Evolutionary conservation across 1,140 invertebrate species (phyloP).

Genomic region (Drosophila murphyi): DNA sequence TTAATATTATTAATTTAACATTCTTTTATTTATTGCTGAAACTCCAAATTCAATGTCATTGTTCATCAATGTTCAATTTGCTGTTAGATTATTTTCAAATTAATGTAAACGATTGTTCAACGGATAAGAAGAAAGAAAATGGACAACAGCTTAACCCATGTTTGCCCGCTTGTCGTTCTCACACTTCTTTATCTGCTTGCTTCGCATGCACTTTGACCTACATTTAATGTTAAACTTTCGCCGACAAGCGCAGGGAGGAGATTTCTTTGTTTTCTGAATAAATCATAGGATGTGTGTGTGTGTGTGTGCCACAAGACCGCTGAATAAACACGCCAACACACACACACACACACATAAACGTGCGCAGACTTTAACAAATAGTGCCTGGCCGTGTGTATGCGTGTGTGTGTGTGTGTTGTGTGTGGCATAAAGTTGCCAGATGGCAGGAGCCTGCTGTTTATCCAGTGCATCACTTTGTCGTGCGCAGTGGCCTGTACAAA

Average conservation of each 20-base stretch:
- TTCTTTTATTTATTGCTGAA: not conserved
- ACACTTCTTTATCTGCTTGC: not conserved
- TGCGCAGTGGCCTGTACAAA: conserved; percentile 19
- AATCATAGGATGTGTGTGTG: conserved; percentile 69
- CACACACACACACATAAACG: conserved; percentile 28
- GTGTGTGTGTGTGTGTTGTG: conserved; percentile 13
- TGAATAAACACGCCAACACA: conserved; percentile 53
- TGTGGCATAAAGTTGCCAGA: conserved; percentile 21
- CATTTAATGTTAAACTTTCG: conserved; percentile 48
- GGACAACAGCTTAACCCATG: conserved; percentile 34
- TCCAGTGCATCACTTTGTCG: conserved; percentile 39
- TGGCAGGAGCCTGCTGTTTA: conserved; percentile 26
- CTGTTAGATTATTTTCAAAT: conserved; percentile 14
- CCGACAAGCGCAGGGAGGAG: not conserved
- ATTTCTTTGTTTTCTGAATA: conserved; percentile 66
- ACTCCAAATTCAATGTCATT: not conserved
- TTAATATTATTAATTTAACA: conserved; percentile 3
- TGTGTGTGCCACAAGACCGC: conserved; percentile 60
- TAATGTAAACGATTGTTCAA: conserved; percentile 19
- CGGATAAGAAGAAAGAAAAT: not conserved
- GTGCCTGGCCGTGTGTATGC: conserved; percentile 7
- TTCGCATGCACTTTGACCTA: conserved; percentile 60
- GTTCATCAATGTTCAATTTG: not conserved
- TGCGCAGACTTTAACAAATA: conserved; percentile 29
- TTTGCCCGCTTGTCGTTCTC: conserved; percentile 4